Evolutionary conservation across 2,888 invertebrate species (phyloP), one percentile per base, ranked within the genome.

Genomic region (Drosophila emarginata): DNA sequence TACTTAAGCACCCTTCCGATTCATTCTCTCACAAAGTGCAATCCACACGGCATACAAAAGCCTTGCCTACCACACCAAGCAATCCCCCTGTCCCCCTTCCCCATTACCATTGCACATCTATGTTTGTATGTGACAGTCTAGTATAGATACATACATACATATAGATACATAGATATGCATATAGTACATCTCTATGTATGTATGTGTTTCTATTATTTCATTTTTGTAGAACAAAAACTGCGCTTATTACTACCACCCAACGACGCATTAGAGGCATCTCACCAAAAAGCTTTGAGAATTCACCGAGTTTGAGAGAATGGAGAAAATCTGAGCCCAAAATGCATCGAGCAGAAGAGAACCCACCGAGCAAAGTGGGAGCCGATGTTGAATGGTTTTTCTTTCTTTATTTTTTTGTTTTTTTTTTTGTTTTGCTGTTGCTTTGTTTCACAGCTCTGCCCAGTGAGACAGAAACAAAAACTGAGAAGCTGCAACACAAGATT

Each of bases 211-310:
- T 58, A 51, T 62, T 21, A 61, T 57, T 67, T 57, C 45, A 56
- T 62, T 40, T 58, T 11, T 45, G 53, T 39, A 39, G 58, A 78
- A 85, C 77, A 81, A 62, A 81, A 82, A 83, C 83, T 78, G 86
- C 86, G 82, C 83, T 82, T 82, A 85, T 86, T 85, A 85, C 75
- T 85, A 85, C 75, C 73, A 66, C 68, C 73, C 57, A 51, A 39
- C 69, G 15, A 68, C 65, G 72, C 70, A 87, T 80, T 87, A 80
- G 87, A 87, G 69, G 64, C 81, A 70, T 67, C 74, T 61, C 64
- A 21, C 37, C 28, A 21, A 37, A 32, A 32, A 32, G 7, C 52
- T 39, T 14, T 12, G 21, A 37, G 23, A 36, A 37, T 36, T 15
- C 53, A 18, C 4, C 6, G 32, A 52, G 32, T 21, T 21, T 14